Base-by-base conservation (phyloP, 2,888 invertebrate species). In the Drosophila crucigera region DNA sequence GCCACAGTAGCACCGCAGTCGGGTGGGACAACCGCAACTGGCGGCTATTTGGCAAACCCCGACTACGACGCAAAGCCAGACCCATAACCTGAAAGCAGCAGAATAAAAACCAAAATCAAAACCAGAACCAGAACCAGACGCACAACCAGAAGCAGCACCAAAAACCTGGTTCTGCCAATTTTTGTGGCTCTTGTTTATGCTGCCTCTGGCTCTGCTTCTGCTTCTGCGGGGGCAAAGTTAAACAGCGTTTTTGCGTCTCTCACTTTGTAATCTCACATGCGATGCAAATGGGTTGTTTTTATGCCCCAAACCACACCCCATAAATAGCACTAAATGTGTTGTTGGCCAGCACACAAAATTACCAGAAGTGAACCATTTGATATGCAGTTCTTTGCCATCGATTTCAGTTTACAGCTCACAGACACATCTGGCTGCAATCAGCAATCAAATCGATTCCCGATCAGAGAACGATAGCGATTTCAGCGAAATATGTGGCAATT, bases 181-280 rank as follows among this genome's bases (percentile, higher is more conserved):
- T 84, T 62, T 59, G 56, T 60, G 58, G 68, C 77, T 76, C 62
- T 88, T 76, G 80, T 84, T 84, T 78, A 83, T 88, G 78, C 61
- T 53, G 56, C 31, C 31, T 31, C 31, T 31, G 31, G 7, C 30
- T 30, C 7, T 30, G 30, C 1, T 1, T 11, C 35, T 4, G 35
- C 35, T 35, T 14, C 7, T 37, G 55, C 25, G 55, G 55, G 52
- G 76, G 75, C 62, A 62, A 50, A 59, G 68, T 63, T 80, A 78
- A 70, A 64, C 61, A 61, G 61, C 64, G 54, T 56, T 65, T 68
- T 50, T 67, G 62, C 49, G 65, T 28, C 50, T 65, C 73, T 35
- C 54, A 6, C 28, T 39, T n/a, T 28, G 16, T 22, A 25, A 25
- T 25, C 47, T 25, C 25, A 28, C 70, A 63, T 61, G n/a, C 53